phyloP scores from a whole-genome alignment of 2,113 vertebrate species.

The Potamarius usumacintae region DNA sequence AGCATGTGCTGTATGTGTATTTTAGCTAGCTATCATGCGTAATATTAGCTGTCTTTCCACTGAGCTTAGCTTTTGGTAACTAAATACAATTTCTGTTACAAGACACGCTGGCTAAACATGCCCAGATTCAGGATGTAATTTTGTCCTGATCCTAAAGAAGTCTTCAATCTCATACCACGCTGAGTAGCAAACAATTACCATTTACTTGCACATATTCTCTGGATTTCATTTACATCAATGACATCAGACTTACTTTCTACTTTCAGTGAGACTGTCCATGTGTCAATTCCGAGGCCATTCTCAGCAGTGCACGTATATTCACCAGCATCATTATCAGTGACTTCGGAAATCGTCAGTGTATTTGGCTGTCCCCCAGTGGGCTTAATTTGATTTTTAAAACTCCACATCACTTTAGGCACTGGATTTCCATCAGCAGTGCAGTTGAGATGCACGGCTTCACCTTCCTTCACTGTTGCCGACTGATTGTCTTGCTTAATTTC shows the following conservation, averaged over 20 bases:
- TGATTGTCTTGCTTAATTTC: too few species aligned
- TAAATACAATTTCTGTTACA: not conserved
- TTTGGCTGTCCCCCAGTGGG: too few species aligned
- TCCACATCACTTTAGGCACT: too few species aligned
- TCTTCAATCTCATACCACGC: not conserved
- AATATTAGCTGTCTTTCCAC: not conserved
- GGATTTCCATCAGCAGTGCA: too few species aligned
- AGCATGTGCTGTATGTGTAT: not conserved
- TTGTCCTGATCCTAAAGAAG: too few species aligned
- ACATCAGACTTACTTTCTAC: constrained; percentile 50
- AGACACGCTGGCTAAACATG: not conserved
- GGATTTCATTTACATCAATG: not conserved
- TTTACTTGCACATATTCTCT: not conserved
- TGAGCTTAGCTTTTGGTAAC: not conserved
- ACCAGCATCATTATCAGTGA: constrained; percentile 60
- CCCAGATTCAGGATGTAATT: too few species aligned
- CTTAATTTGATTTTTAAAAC: too few species aligned
- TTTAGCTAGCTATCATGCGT: not conserved
- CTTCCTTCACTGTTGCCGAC: too few species aligned
- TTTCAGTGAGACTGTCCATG: constrained; percentile 46
- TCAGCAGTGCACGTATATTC: constrained; percentile 64
- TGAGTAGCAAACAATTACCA: not conserved
- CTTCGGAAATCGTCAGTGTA: constrained; percentile 45
- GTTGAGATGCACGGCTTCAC: too few species aligned
- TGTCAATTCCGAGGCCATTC: constrained; percentile 53